Conservation (phyloP, 2,113 vertebrate species). For the Halichoerus grypus region DNA sequence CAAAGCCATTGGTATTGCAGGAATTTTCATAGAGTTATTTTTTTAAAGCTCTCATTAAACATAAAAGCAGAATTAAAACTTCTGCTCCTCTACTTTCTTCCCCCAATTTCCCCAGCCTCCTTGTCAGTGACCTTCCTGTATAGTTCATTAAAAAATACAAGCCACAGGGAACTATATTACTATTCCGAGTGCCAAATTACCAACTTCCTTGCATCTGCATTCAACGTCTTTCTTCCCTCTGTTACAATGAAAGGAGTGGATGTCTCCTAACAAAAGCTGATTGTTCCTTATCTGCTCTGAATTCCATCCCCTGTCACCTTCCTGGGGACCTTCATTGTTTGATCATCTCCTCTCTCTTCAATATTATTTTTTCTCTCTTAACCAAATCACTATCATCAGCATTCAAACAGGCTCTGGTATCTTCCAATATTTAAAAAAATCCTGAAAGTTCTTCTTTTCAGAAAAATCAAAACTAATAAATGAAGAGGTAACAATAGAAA, state of each 20-base stretch:
- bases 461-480: not conserved
- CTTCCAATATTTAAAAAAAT: not conserved
- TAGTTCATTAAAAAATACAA: not conserved
- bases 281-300: not conserved
- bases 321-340: not conserved
- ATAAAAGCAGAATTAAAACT: conserved; percentile 1
- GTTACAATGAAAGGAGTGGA: not conserved
- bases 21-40: not conserved
- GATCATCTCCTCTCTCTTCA: not conserved
- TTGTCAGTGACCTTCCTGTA: not conserved
- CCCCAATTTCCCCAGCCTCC: not conserved
- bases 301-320: not conserved
- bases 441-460: not conserved
- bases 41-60: not conserved
- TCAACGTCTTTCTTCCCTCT: not conserved
- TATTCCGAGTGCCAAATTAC: not conserved
- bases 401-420: not conserved
- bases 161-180: not conserved
- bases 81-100: not conserved
- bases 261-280: not conserved
- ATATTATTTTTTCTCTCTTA: not conserved
- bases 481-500: not conserved
- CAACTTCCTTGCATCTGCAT: not conserved
- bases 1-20: not conserved
- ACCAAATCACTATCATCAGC: not conserved